These are phyloP conservation scores for Patella pellucida DNA, from an alignment of 2,888 invertebrate species.

Conservation along the genomic window DNA sequence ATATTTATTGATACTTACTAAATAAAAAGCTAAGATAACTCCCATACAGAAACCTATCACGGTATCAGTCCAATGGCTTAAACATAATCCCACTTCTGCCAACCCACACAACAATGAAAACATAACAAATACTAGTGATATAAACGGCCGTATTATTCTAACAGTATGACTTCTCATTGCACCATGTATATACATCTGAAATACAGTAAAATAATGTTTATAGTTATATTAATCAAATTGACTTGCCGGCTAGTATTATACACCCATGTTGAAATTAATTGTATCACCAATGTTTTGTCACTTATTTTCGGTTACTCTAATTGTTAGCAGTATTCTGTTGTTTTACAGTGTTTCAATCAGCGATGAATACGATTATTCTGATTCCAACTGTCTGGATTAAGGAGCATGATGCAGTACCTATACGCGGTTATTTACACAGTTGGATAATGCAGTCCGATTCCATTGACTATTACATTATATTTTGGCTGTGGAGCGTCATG, in stretches of 20 bases:
- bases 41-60: conserved; percentile 71
- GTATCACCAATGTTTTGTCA: no score
- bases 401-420: no score
- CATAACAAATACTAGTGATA: conserved; percentile 70
- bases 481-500: no score
- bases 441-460: no score
- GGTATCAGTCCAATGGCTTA: conserved; percentile 72
- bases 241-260: background rate
- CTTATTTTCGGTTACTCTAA: no score
- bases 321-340: no score
- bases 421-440: no score
- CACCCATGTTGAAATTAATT: no score
- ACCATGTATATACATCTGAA: conserved; percentile 72
- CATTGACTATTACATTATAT: no score
- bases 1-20: conserved; percentile 61
- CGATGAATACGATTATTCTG: no score
- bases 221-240: background rate
- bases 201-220: background rate
- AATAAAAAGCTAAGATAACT: conserved; percentile 69
- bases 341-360: no score
- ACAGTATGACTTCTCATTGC: conserved; percentile 71
- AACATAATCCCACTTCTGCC: conserved; percentile 69
- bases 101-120: conserved; percentile 71
- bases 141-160: conserved; percentile 71
- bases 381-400: no score